Evolutionary conservation across 2,888 invertebrate species (phyloP).

Genomic region (Chrysolina oricalcia): DNA sequence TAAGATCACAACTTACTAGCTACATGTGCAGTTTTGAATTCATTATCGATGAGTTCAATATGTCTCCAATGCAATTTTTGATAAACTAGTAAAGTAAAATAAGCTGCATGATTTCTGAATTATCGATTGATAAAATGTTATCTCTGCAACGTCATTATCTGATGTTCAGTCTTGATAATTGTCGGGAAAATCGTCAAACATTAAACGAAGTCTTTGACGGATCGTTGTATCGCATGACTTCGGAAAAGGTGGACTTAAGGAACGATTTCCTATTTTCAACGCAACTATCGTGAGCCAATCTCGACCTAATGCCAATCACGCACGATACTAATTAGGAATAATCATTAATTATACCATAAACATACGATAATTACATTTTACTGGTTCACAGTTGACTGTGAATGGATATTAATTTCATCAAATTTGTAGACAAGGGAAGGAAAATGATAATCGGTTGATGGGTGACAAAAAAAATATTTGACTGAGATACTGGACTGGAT

Average conservation of each 20-base stretch:
- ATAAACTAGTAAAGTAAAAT: too few relatives aligned
- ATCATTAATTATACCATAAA: slow-evolving; percentile 69
- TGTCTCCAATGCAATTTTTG: too few relatives aligned
- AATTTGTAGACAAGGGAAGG: slow-evolving; percentile 25
- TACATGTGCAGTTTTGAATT: background rate
- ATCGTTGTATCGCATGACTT: slow-evolving; percentile 68
- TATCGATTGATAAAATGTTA: slow-evolving; percentile 44
- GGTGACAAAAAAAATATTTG: too few relatives aligned
- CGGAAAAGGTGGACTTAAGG: slow-evolving; percentile 61
- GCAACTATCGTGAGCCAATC: slow-evolving; percentile 56
- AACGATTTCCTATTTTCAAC: slow-evolving; percentile 65
- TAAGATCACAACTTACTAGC: too few relatives aligned
- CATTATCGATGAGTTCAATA: too few relatives aligned
- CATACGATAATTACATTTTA: slow-evolving; percentile 65
- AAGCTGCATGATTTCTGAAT: background rate
- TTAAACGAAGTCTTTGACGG: slow-evolving; percentile 68
- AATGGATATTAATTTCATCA: slow-evolving; percentile 39
- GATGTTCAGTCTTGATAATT: slow-evolving; percentile 56
- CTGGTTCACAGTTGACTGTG: slow-evolving; percentile 48
- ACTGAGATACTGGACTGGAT: too few relatives aligned
- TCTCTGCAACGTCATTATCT: slow-evolving; percentile 39
- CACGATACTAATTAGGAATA: slow-evolving; percentile 70
- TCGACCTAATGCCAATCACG: slow-evolving; percentile 62
- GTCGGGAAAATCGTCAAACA: slow-evolving; percentile 64
- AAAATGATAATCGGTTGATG: background rate